Evolutionary conservation across 2,113 vertebrate species (phyloP).

Genomic region (Choloepus hoffmanni): DNA sequence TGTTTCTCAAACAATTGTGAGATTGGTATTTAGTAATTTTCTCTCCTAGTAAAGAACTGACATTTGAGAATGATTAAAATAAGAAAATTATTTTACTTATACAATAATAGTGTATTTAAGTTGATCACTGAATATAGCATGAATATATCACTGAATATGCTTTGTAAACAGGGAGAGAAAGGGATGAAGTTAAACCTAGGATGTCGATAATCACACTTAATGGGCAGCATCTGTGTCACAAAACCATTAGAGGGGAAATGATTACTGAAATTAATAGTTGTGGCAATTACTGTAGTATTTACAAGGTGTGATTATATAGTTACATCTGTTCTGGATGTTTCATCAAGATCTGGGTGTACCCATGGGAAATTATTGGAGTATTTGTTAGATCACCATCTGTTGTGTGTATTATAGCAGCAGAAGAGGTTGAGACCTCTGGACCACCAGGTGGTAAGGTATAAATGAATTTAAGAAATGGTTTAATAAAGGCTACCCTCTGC

Average conservation of each 20-base stretch:
- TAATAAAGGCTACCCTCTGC: neutral
- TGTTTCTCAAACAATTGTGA: neutral
- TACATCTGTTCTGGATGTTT: neutral
- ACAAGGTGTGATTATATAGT: neutral
- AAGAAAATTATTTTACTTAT: neutral
- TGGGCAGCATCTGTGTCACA: neutral
- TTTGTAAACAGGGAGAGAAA: neutral
- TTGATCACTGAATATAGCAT: neutral
- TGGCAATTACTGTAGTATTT: neutral
- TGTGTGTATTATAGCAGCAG: neutral
- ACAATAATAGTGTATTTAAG: neutral
- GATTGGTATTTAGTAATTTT: neutral
- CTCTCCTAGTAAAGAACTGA: neutral
- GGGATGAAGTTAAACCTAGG: neutral
- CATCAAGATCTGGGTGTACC: neutral
- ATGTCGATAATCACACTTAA: neutral
- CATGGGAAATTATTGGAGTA: neutral
- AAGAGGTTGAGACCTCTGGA: neutral
- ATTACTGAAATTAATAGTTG: neutral
- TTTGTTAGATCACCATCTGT: neutral
- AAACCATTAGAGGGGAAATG: neutral
- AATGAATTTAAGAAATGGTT: neutral
- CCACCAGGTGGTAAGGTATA: neutral
- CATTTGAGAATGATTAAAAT: conserved; percentile 52
- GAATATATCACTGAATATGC: neutral